These are phyloP conservation scores for Oncopodura yosiiana DNA, from an alignment of 1,140 invertebrate species.

Conservation along the genomic window DNA sequence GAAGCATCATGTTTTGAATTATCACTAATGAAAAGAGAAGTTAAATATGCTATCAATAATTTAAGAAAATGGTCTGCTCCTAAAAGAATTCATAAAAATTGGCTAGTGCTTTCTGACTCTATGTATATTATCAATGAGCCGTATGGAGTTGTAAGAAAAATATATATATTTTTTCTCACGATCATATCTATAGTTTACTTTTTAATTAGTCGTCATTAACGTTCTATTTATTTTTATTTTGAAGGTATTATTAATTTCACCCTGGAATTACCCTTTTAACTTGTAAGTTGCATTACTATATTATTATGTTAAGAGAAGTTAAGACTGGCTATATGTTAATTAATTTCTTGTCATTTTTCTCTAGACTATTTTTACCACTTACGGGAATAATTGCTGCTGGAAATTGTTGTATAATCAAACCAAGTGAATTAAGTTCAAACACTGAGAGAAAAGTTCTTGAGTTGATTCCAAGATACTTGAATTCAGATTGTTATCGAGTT, in stretches of 20 bases:
- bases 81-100: not conserved
- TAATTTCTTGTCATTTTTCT: too few species aligned
- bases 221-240: too few species aligned
- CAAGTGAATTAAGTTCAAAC: slow-evolving; percentile 68
- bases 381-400: slow-evolving; percentile 54
- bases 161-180: not conserved
- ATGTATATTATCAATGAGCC: slow-evolving; percentile 14
- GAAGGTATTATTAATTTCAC: slow-evolving; percentile 48
- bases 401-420: slow-evolving; percentile 53
- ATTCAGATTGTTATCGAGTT: slow-evolving; percentile 39
- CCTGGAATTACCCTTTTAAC: slow-evolving; percentile 62
- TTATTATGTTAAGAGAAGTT: too few species aligned
- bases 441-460: slow-evolving; percentile 63
- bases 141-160: slow-evolving; percentile 13
- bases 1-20: slow-evolving; percentile 14
- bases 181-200: too few species aligned
- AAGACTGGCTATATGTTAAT: too few species aligned
- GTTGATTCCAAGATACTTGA: slow-evolving; percentile 79
- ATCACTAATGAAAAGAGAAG: slow-evolving; percentile 6
- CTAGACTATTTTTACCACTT: slow-evolving; percentile 50
- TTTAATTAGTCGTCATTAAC: too few species aligned
- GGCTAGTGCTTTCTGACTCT: not conserved
- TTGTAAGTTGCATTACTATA: too few species aligned
- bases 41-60: slow-evolving; percentile 3
- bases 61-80: slow-evolving; percentile 14